These are phyloP conservation scores for Epistrophe grossulariae DNA, from an alignment of 2,888 invertebrate species.

Conservation along the genomic window DNA sequence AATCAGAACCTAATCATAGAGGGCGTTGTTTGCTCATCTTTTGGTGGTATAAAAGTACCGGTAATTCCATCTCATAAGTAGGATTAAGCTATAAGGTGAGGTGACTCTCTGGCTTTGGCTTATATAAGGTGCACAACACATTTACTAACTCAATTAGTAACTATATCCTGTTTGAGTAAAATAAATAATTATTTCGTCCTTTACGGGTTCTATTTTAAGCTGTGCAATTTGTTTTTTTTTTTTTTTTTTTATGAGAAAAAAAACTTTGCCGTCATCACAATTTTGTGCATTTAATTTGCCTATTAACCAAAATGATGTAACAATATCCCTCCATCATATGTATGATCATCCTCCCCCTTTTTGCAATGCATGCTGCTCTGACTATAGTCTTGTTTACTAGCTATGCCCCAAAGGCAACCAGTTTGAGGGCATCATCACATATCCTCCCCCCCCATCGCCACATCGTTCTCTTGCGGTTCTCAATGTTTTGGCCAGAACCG, in stretches of 20 bases:
- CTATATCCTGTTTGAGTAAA: constrained; percentile 58
- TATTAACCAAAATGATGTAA: constrained; percentile 70
- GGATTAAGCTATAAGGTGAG: neutral
- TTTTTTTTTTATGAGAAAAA: neutral
- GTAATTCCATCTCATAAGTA: constrained; percentile 61
- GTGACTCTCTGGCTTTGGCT: neutral
- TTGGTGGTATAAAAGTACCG: constrained; percentile 12
- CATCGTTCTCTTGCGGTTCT: constrained; percentile 54
- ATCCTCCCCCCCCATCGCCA: constrained; percentile 7
- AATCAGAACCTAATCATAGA: constrained; percentile 74
- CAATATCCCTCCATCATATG: constrained; percentile 13
- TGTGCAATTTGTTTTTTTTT: neutral
- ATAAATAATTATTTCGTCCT: constrained; percentile 67
- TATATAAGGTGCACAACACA: constrained; percentile 6
- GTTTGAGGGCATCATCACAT: constrained; percentile 16
- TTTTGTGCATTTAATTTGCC: constrained; percentile 73
- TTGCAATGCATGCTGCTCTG: constrained; percentile 30
- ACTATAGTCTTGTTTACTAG: constrained; percentile 41
- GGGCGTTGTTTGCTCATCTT: constrained; percentile 43
- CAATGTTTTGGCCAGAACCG: constrained; percentile 61
- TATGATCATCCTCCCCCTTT: constrained; percentile 7
- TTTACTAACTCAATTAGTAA: constrained; percentile 65
- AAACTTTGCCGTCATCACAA: constrained; percentile 64
- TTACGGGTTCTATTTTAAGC: constrained; percentile 8
- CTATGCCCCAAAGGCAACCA: constrained; percentile 30